Base-by-base conservation (phyloP, 2,113 vertebrate species). In the Turnix velox region DNA sequence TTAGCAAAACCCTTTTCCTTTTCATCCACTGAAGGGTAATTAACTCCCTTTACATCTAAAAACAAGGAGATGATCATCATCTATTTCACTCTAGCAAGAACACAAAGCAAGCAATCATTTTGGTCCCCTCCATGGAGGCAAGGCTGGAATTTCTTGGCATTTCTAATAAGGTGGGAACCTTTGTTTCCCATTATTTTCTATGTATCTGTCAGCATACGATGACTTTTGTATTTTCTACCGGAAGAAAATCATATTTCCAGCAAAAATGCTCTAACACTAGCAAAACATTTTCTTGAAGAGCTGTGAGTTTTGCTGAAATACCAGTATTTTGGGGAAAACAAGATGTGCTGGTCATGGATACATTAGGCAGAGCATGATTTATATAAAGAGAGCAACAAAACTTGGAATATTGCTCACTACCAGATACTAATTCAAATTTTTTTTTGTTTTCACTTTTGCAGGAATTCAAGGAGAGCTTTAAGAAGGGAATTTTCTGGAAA, bases 391-490 rank as follows among this genome's bases (percentile, higher is more conserved):
- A 52, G 27, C 39, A 81, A 18, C 63, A 86, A 48, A 85, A 46
- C 55, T 55, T 43, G 77, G 37, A 48, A 52, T 92, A 35, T 31
- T 24, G 58, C 61, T 84, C 39, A 93, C 67, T 14, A 68, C 45
- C 33, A 19, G 49, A 69, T 95, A 85, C 71, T 97, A 91, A 97
- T 95, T 90, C 46, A 40, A 55, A 33, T 58, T 30, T 94, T 49
- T 86, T 89, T 92, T 97, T 93, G 48, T 96, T 90, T 95, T 94
- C 96, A 51, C 77, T 96, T 98, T 95, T 57, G 66, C 97, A 98
- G 98, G 97, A 95, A 92, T 74, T 84, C 92, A n/a, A 96, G 79
- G 88, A 91, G 90, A 85, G 87, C 91, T 95, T 96, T 94, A 83
- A 90, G 59, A 90, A 82, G 91, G 95, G 92, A 96, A 40, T 90